phyloP scores from a whole-genome alignment of 1,140 invertebrate species.

The Apis mellifera region Amel_HAv3.1 CM009934.2:3135501-3136000 shows the following conservation, averaged over 20 bases:
- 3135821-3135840: conserved; percentile 37
- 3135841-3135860: conserved; percentile 49
- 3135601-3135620: conserved; percentile 57
- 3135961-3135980: conserved; percentile 58
- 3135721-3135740: neutral
- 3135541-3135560: conserved; percentile 35
- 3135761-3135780: neutral
- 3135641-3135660: conserved; percentile 68
- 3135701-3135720: neutral
- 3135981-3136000: conserved; percentile 55
- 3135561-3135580: conserved; percentile 42
- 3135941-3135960: conserved; percentile 49
- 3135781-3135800: conserved; percentile 34
- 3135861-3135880: conserved; percentile 51
- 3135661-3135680: conserved; percentile 60
- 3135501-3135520: conserved; percentile 29
- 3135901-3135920: conserved; percentile 62
- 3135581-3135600: conserved; percentile 47
- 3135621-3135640: conserved; percentile 68
- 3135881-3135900: conserved; percentile 59
- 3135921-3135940: conserved; percentile 46
- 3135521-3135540: conserved; percentile 37
- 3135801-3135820: conserved; percentile 42
- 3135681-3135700: no score
- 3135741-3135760: conserved; percentile 36